These are phyloP conservation scores for Tringa solitaria DNA, from an alignment of 2,113 vertebrate genomes.

Conservation along the genomic window DNA sequence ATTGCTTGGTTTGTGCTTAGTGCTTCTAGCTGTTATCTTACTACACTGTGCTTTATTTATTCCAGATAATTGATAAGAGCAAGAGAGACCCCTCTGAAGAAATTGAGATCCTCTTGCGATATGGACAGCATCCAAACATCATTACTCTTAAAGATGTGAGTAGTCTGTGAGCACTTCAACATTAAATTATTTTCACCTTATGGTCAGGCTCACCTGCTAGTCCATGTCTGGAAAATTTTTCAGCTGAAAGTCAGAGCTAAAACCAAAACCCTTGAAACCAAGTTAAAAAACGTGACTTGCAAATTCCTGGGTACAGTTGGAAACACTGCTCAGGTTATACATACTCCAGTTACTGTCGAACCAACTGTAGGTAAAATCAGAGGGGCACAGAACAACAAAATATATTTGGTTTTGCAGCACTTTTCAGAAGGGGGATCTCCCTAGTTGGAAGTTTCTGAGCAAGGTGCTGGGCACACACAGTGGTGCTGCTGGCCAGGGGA, in stretches of 20 bases:
- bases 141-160: constrained; percentile 93
- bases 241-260: not conserved
- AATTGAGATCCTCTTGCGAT: constrained; percentile 92
- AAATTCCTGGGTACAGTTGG: not conserved
- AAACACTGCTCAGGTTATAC: not conserved
- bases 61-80: constrained; percentile 89
- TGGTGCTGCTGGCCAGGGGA: not conserved
- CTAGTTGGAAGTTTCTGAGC: not conserved
- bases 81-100: constrained; percentile 93
- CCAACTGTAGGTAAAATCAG: not conserved
- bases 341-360: not conserved
- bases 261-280: not conserved
- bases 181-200: not conserved
- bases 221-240: not conserved
- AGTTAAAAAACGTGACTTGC: not conserved
- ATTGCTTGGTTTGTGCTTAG: not conserved
- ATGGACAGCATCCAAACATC: constrained; percentile 95
- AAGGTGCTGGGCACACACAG: not conserved
- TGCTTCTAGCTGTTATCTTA: not conserved
- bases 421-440: not conserved
- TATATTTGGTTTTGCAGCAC: not conserved
- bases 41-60: not conserved
- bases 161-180: not conserved
- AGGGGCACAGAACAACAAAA: not conserved
- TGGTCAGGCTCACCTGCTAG: not conserved